Conservation (phyloP, 2,797 vertebrate species). For the Danio tinwini region DNA sequence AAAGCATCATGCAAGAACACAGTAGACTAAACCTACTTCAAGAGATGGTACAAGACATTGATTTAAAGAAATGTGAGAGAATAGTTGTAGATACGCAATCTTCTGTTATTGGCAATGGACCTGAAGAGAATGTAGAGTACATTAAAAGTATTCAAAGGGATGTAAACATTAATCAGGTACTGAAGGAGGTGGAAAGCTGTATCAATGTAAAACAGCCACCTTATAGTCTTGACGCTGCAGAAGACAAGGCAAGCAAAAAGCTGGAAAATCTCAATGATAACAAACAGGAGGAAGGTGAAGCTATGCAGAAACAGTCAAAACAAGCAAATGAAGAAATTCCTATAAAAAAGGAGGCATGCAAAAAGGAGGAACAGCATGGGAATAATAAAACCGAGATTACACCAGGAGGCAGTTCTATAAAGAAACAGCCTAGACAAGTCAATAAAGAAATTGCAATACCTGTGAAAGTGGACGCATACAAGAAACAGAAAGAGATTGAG, state of each 20-base stretch:
- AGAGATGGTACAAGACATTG: slow-evolving; percentile 35
- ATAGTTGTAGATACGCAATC: not conserved
- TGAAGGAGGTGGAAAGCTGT: not conserved
- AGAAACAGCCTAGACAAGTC: not conserved
- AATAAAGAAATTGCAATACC: too few species aligned
- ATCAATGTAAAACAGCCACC: slow-evolving; percentile 51
- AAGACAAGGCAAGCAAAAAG: slow-evolving; percentile 51
- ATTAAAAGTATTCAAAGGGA: not conserved
- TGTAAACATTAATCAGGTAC: slow-evolving; percentile 3
- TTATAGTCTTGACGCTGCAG: slow-evolving; percentile 52
- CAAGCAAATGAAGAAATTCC: not conserved
- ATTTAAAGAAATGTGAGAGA: slow-evolving; percentile 25
- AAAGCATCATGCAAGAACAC: not conserved
- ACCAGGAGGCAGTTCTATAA: not conserved
- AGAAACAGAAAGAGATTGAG: too few species aligned
- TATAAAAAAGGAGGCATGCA: not conserved
- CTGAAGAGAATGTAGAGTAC: not conserved
- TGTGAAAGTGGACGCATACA: too few species aligned
- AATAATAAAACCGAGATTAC: not conserved
- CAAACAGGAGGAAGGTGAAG: not conserved
- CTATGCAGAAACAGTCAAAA: not conserved
- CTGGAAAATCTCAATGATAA: slow-evolving; percentile 10
- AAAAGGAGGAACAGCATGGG: not conserved
- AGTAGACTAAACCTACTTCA: not conserved
- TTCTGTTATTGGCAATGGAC: not conserved